A percentile compares a stretch with the other conserved stretches of the same genome.
Evolutionary conservation across 53 echinoderm and acorn worm genomes (phyloP).

Genomic region (Mesocentrotus franciscanus): DNA sequence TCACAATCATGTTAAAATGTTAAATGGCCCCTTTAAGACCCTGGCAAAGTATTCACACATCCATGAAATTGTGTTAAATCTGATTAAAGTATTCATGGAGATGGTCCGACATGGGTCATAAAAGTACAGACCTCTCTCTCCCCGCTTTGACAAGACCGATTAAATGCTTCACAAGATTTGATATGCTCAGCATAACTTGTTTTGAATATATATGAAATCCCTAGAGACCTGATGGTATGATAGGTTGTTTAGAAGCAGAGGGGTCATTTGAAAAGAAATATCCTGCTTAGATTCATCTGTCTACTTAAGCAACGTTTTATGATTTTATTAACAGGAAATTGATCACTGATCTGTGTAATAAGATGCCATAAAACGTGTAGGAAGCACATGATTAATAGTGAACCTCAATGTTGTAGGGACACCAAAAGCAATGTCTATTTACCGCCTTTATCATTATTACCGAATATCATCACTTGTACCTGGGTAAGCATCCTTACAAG

Average conservation of each 20-base stretch:
- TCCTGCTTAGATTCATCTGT: neutral
- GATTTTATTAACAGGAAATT: neutral
- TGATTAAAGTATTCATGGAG: constrained; percentile 41
- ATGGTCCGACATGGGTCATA: neutral
- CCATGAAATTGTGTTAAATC: constrained; percentile 51
- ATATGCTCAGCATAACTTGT: constrained; percentile 26
- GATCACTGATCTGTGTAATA: neutral
- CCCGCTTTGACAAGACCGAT: constrained; percentile 35
- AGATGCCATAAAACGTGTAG: no score
- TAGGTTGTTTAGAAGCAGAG: neutral
- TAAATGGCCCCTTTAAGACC: neutral
- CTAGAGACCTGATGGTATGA: neutral
- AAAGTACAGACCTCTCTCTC: constrained; percentile 13
- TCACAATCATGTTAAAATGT: neutral
- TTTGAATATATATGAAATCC: constrained; percentile 12
- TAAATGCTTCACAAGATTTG: constrained; percentile 21
- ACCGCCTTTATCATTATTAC: no score
- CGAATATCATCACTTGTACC: no score
- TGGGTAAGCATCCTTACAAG: no score
- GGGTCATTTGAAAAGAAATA: neutral
- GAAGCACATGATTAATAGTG: no score
- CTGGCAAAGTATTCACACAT: constrained; percentile 6
- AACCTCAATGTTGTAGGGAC: neutral
- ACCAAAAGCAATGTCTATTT: neutral
- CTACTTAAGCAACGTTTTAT: neutral